These are phyloP conservation scores for Dryocosmus kuriphilus DNA, from an alignment of 2,888 invertebrate species.

Conservation along the genomic window DNA sequence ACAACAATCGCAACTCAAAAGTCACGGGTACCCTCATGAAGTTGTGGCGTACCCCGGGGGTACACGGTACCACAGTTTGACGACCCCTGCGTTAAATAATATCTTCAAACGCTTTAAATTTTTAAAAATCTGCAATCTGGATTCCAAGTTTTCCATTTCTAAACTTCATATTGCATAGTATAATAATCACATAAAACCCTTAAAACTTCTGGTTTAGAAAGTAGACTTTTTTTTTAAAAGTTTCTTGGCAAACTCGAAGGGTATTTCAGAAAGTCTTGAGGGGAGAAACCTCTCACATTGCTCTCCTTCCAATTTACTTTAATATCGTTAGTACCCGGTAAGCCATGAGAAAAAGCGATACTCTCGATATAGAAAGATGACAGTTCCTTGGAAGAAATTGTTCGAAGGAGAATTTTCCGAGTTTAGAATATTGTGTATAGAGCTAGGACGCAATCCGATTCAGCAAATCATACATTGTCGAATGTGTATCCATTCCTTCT, in stretches of 20 bases:
- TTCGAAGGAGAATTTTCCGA: constrained; percentile 1
- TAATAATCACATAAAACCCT: too few relatives aligned
- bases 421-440: constrained; percentile 14
- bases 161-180: too few relatives aligned
- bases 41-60: too few relatives aligned
- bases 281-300: not conserved
- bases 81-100: too few relatives aligned
- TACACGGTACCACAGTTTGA: too few relatives aligned
- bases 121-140: too few relatives aligned
- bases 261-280: not conserved
- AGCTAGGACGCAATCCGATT: constrained; percentile 15
- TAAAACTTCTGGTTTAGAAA: not conserved
- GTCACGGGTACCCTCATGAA: too few relatives aligned
- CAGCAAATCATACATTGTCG: constrained; percentile 10
- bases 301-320: constrained; percentile 32
- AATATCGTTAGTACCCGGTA: constrained; percentile 25
- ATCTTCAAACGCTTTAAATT: too few relatives aligned
- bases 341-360: not conserved
- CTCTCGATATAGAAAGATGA: not conserved
- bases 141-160: too few relatives aligned
- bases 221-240: not conserved
- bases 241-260: not conserved
- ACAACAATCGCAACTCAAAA: too few relatives aligned
- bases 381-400: not conserved
- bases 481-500: not conserved